Conservation (phyloP, 2,888 invertebrate genomes). For the Lydus trimaculatus region DNA sequence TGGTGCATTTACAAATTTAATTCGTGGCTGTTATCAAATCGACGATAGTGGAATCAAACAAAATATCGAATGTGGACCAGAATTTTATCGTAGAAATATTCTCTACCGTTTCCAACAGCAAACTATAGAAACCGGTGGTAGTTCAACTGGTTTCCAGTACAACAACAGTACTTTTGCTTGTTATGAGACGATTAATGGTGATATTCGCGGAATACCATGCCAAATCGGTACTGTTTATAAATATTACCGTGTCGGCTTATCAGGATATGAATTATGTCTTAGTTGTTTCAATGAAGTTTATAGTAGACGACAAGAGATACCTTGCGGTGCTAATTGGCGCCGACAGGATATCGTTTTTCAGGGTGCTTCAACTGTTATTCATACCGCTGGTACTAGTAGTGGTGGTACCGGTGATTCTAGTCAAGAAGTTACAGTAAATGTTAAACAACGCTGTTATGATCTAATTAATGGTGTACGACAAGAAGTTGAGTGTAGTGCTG, state of each 20-base stretch:
- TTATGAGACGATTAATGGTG: constrained; percentile 1
- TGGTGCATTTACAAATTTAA: not conserved
- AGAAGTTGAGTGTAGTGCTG: constrained; percentile 6
- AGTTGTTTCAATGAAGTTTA: constrained; percentile 10
- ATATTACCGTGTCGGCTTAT: not conserved
- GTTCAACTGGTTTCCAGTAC: not conserved
- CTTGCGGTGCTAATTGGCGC: not conserved
- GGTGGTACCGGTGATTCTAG: too few species aligned
- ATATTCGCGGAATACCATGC: not conserved
- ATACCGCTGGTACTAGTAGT: not conserved
- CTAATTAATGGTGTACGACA: constrained; percentile 2
- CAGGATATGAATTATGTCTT: not conserved
- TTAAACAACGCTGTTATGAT: constrained; percentile 10
- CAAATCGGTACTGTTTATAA: not conserved
- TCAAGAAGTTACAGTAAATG: not conserved
- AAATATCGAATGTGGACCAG: not conserved
- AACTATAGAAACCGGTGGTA: not conserved
- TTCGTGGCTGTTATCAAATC: constrained; percentile 10
- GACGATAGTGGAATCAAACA: not conserved
- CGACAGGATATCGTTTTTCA: not conserved
- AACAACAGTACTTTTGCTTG: not conserved
- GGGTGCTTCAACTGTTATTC: not conserved
- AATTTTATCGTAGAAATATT: not conserved
- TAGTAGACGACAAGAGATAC: not conserved
- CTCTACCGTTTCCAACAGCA: constrained; percentile 4